These are phyloP conservation scores for Oreochromis aureus DNA, from an alignment of 2,113 vertebrate genomes.

Conservation along the genomic window DNA sequence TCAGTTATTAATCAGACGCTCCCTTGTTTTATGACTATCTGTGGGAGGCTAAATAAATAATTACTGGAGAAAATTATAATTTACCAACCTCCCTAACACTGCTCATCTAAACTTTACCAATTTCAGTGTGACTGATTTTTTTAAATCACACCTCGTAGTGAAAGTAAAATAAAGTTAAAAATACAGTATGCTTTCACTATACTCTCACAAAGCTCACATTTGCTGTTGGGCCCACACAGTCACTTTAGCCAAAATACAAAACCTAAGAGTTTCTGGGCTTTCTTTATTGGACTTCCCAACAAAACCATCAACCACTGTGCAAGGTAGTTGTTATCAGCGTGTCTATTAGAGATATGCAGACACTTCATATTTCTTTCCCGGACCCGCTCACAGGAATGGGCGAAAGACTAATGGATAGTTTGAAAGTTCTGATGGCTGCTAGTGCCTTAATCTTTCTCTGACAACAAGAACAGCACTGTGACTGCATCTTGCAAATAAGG, in stretches of 20 bases:
- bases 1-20: constrained; percentile 35
- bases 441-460: constrained; percentile 10
- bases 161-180: not conserved
- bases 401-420: constrained; percentile 43
- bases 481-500: not conserved
- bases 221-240: not conserved
- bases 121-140: not conserved
- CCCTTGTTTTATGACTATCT: constrained; percentile 4
- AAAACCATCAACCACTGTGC: constrained; percentile 26
- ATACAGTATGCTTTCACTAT: not conserved
- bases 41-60: constrained; percentile 32
- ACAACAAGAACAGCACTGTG: constrained; percentile 3
- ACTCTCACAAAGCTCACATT: not conserved
- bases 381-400: constrained; percentile 25
- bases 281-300: constrained; percentile 30
- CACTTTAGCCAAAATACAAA: constrained; percentile 1
- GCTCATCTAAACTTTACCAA: not conserved
- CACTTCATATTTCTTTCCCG: constrained; percentile 12
- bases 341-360: constrained; percentile 54
- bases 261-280: not conserved
- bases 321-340: constrained; percentile 30
- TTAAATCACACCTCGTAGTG: not conserved
- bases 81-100: not conserved
- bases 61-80: not conserved
- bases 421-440: constrained; percentile 24